Percentiles rank a stretch among this genome's conserved stretches.
phyloP scores from a whole-genome alignment of 2,797 vertebrate genomes.

The Sebastes itinus region DNA sequence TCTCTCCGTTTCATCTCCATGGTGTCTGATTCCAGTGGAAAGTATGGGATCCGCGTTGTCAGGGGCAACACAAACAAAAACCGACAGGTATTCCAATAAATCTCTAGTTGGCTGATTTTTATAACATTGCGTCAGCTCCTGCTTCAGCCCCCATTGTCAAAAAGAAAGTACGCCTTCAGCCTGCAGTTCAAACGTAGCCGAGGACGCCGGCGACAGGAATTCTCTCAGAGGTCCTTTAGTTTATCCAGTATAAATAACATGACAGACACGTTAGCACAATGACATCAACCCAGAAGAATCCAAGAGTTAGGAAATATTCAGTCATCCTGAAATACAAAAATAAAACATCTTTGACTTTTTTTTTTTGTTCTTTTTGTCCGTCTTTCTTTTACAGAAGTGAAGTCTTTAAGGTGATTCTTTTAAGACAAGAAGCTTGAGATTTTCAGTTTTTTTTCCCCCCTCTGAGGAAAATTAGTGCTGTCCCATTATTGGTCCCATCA shows the following conservation, averaged over 20 bases:
- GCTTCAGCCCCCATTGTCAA: conserved; percentile 69
- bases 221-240: conserved; percentile 78
- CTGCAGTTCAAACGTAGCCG: conserved; percentile 72
- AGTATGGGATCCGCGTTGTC: conserved; percentile 78
- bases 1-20: conserved; percentile 76
- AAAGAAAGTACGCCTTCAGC: conserved; percentile 71
- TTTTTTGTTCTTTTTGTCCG: conserved; percentile 66
- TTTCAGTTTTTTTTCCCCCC: conserved; percentile 25
- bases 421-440: conserved; percentile 70
- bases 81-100: conserved; percentile 81
- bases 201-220: conserved; percentile 65
- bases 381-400: conserved; percentile 63
- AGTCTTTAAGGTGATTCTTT: conserved; percentile 71
- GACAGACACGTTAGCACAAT: conserved; percentile 78
- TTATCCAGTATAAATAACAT: conserved; percentile 87
- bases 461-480: conserved; percentile 52
- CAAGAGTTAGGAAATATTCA: conserved; percentile 78
- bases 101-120: conserved; percentile 80
- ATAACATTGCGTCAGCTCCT: conserved; percentile 70
- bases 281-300: conserved; percentile 80
- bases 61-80: conserved; percentile 79
- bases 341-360: conserved; percentile 84
- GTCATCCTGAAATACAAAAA: conserved; percentile 86
- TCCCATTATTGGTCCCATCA: conserved; percentile 61
- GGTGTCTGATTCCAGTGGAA: conserved; percentile 82